Evolutionary conservation across 2,888 invertebrate species (phyloP).

Genomic region (Reticulitermes lucifugus): DNA sequence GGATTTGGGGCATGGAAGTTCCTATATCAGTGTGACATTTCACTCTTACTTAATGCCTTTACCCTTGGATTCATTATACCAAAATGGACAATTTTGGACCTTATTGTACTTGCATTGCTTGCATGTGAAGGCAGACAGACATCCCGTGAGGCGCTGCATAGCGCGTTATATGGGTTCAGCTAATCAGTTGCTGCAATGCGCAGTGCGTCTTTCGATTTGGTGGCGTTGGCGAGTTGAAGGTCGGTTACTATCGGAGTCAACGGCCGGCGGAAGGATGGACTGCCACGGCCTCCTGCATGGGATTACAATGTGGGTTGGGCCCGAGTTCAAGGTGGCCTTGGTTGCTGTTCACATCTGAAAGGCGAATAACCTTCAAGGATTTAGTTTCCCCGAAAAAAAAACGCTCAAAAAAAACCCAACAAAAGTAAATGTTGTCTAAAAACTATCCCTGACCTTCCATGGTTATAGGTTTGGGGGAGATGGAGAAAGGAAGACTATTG

Average conservation of each 20-base stretch:
- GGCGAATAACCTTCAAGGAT: conserved; percentile 56
- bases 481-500: neutral
- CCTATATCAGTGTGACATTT: too few species aligned
- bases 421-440: conserved; percentile 36
- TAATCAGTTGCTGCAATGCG: conserved; percentile 1
- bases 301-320: conserved; percentile 40
- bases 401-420: neutral
- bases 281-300: conserved; percentile 29
- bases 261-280: neutral
- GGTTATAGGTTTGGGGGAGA: neutral
- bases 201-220: neutral
- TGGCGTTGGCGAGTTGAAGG: conserved; percentile 48
- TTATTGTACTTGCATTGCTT: neutral
- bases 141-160: neutral
- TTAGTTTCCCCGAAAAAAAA: neutral
- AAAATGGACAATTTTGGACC: too few species aligned
- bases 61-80: too few species aligned
- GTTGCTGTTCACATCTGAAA: conserved; percentile 54
- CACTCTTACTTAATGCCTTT: too few species aligned
- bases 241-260: conserved; percentile 50
- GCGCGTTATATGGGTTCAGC: neutral
- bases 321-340: conserved; percentile 45
- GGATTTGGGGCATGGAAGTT: too few species aligned
- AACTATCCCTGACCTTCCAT: conserved; percentile 35
- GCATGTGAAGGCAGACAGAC: neutral